A percentile compares a stretch with the other conserved stretches of the same genome.
phyloP scores from a whole-genome alignment of 2,888 invertebrate species.

The Drosophila pseudotakahashii region DNA sequence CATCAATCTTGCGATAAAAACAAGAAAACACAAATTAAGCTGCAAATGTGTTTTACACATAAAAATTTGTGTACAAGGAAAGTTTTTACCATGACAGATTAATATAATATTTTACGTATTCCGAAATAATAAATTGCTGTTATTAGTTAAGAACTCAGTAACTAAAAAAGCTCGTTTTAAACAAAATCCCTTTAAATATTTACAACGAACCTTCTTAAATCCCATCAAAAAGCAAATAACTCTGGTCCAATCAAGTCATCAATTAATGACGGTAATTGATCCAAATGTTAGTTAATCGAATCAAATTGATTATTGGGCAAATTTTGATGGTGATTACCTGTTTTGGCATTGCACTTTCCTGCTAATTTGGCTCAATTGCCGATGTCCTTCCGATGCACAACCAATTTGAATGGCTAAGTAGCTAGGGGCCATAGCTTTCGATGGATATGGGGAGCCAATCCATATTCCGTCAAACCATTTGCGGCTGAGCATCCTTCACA shows the following conservation, averaged over 20 bases:
- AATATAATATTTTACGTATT: not conserved
- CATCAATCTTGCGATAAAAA: conserved; percentile 38
- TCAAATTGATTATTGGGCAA: conserved; percentile 34
- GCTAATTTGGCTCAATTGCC: conserved; percentile 53
- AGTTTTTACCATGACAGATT: not conserved
- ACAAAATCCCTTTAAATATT: too few relatives aligned
- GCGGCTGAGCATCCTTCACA: conserved; percentile 32
- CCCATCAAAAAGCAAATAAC: not conserved
- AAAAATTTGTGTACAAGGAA: not conserved
- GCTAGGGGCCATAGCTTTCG: conserved; percentile 7
- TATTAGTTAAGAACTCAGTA: not conserved
- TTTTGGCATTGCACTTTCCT: conserved; percentile 27
- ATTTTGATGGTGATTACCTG: conserved; percentile 40
- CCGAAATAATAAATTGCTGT: not conserved
- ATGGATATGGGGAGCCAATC: conserved; percentile 14
- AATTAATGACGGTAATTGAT: conserved; percentile 24
- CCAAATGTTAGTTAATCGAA: conserved; percentile 25
- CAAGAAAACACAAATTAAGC: conserved; percentile 18
- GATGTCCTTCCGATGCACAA: conserved; percentile 42
- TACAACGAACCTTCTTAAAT: not conserved
- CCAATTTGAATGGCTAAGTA: conserved; percentile 39
- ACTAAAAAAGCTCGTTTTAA: not conserved
- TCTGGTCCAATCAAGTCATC: conserved; percentile 16
- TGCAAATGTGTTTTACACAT: not conserved
- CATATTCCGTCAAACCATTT: conserved; percentile 20